A percentile compares a stretch with the other conserved stretches of the same genome.
These are phyloP conservation scores for Mormyrus lacerda DNA, from an alignment of 2,113 vertebrate species.

Conservation along the genomic window DNA sequence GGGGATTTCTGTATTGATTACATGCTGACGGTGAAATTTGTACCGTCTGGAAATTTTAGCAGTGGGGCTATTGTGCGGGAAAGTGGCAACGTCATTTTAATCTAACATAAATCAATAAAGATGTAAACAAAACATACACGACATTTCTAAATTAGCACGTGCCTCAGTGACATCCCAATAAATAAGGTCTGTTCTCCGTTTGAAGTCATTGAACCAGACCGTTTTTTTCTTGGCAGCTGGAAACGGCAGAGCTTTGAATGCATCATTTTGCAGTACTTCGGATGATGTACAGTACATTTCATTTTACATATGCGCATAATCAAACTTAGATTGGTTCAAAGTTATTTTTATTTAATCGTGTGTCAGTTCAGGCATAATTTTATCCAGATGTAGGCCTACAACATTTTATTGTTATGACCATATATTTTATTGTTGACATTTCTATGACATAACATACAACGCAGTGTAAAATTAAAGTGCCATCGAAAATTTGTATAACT, in stretches of 20 bases:
- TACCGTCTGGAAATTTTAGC: neutral
- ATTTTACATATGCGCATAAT: neutral
- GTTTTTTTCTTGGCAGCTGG: neutral
- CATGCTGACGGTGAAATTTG: neutral
- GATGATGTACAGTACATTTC: neutral
- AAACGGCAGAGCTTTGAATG: neutral
- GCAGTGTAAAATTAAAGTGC: neutral
- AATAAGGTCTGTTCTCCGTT: neutral
- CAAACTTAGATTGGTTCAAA: neutral
- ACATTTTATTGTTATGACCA: neutral
- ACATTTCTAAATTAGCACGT: neutral
- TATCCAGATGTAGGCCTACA: neutral
- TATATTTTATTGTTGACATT: slow-evolving; percentile 3
- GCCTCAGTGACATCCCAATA: neutral
- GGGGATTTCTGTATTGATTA: neutral
- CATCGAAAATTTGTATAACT: neutral
- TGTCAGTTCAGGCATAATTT: neutral
- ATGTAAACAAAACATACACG: neutral
- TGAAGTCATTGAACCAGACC: neutral
- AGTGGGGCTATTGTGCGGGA: neutral
- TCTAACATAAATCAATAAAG: neutral
- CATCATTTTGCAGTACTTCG: neutral
- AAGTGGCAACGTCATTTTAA: neutral
- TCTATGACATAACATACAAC: neutral
- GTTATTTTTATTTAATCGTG: neutral